These are phyloP conservation scores for Poecilia picta DNA, from an alignment of 2,797 vertebrate genomes.

Conservation along the genomic window DNA sequence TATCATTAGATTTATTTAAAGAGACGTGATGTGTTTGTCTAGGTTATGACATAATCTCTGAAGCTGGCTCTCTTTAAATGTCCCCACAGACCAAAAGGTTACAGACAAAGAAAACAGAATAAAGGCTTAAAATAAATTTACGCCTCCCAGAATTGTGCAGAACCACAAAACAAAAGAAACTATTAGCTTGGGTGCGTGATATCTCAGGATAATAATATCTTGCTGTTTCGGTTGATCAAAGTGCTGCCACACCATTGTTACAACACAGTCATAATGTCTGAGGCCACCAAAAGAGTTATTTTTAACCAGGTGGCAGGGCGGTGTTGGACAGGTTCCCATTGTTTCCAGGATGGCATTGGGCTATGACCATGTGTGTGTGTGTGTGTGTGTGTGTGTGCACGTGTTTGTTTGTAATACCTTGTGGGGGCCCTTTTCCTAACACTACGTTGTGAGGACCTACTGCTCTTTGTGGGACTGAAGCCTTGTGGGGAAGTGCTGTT, in stretches of 20 bases:
- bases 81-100: not conserved
- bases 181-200: slow-evolving; percentile 8
- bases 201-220: slow-evolving; percentile 27
- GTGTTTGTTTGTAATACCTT: not conserved
- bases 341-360: slow-evolving; percentile 69
- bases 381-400: slow-evolving; percentile 14
- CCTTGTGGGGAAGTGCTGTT: too few relatives aligned
- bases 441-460: too few relatives aligned
- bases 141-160: not conserved
- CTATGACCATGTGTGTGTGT: slow-evolving; percentile 17
- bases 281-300: slow-evolving; percentile 56
- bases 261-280: slow-evolving; percentile 46
- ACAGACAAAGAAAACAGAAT: slow-evolving; percentile 7
- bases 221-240: slow-evolving; percentile 64
- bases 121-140: not conserved
- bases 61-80: not conserved
- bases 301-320: slow-evolving; percentile 69
- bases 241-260: slow-evolving; percentile 62
- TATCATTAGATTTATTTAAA: not conserved
- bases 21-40: not conserved
- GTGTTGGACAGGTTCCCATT: slow-evolving; percentile 65
- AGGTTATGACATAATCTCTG: not conserved
- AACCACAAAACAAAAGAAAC: slow-evolving; percentile 9
- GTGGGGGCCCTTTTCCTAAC: too few relatives aligned
- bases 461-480: too few relatives aligned